Percentiles rank a stretch among this genome's conserved stretches.
These are phyloP conservation scores for Salarias fasciatus DNA, from an alignment of 2,797 vertebrate genomes.

Conservation along the genomic window DNA sequence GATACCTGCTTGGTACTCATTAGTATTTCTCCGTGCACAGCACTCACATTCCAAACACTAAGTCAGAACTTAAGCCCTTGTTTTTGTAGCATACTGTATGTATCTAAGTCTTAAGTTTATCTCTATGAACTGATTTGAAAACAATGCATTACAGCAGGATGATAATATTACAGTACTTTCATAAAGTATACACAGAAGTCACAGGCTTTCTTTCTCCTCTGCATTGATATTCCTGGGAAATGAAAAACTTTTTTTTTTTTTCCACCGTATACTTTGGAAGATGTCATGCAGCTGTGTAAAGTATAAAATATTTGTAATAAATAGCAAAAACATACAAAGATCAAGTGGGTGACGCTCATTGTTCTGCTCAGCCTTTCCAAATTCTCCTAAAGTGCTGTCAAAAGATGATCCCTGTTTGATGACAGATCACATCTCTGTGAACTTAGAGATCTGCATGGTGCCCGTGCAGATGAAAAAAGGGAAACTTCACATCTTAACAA, in stretches of 20 bases:
- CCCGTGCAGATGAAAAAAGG: conserved; percentile 47
- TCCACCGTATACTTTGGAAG: background rate
- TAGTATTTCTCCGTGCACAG: background rate
- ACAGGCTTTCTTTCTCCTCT: background rate
- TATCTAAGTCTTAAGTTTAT: background rate
- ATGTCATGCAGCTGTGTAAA: conserved; percentile 2
- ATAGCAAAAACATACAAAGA: conserved; percentile 16
- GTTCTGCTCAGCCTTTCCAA: conserved; percentile 16
- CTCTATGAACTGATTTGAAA: background rate
- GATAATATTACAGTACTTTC: background rate
- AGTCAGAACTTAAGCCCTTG: background rate
- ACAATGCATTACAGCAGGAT: background rate
- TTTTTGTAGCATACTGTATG: background rate
- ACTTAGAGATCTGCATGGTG: conserved; percentile 53
- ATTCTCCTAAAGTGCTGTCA: conserved; percentile 24
- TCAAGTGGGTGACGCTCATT: conserved; percentile 3
- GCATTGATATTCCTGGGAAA: background rate
- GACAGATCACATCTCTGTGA: conserved; percentile 57
- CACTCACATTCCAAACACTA: background rate
- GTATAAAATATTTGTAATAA: background rate
- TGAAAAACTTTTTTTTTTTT: background rate
- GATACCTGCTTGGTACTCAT: background rate
- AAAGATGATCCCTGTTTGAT: conserved; percentile 24
- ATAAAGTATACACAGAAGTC: background rate
- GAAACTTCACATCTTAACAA: conserved; percentile 45